phyloP scores from a whole-genome alignment of 2,888 invertebrate species.

The Synergus gifuensis region DNA sequence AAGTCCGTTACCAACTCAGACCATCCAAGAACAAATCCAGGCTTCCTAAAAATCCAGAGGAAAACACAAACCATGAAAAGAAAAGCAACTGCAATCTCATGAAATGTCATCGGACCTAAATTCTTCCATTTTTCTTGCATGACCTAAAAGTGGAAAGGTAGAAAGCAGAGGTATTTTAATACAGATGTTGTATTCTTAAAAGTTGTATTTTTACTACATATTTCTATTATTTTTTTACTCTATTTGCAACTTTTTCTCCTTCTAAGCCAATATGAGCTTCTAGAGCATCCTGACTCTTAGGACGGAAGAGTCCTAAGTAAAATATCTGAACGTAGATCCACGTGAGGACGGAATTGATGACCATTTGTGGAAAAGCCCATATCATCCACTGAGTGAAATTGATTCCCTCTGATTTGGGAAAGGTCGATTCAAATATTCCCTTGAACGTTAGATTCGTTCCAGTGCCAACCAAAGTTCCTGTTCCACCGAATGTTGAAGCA shows the following conservation, averaged over 20 bases:
- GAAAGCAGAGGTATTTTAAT: background rate
- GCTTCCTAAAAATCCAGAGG: conserved; percentile 81
- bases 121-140: conserved; percentile 76
- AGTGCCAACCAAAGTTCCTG: conserved; percentile 77
- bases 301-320: conserved; percentile 69
- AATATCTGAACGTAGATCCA: conserved; percentile 78
- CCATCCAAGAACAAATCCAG: conserved; percentile 81
- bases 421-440: conserved; percentile 72
- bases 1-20: conserved; percentile 67
- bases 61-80: conserved; percentile 78
- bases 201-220: background rate
- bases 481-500: conserved; percentile 76
- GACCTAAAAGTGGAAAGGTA: conserved; percentile 60
- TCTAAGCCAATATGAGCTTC: conserved; percentile 63
- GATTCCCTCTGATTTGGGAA: conserved; percentile 69
- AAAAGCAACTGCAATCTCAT: conserved; percentile 73
- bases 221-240: conserved; percentile 51
- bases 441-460: conserved; percentile 77
- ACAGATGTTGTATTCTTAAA: background rate
- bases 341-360: conserved; percentile 74
- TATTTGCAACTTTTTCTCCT: conserved; percentile 68
- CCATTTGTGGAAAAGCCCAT: conserved; percentile 78
- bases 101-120: conserved; percentile 77
- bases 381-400: conserved; percentile 78
- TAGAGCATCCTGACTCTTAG: conserved; percentile 63